Base-by-base conservation (phyloP, 1,140 invertebrate species). In the Camponotus floridanus region DNA sequence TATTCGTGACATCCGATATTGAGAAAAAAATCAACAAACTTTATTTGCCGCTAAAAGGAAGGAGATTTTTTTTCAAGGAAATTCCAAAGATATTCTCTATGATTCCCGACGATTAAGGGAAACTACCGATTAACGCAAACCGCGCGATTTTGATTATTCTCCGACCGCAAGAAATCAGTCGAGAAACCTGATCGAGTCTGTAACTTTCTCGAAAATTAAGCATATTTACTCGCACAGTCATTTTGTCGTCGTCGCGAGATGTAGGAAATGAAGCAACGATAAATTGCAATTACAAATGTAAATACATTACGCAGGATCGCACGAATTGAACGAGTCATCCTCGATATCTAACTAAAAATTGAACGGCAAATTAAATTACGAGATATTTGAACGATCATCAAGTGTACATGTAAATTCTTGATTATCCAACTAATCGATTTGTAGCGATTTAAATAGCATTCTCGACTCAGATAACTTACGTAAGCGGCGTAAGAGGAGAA, bases 121-220 rank as follows among this genome's bases (percentile, higher is more conserved):
- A 85, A 6, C 4, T n/a, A 61, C 39, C 15, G 18, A 73, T 57
- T 33, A 31, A 68, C 48, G 51, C 45, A 65, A 76, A 80, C 64
- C 73, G 61, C 85, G 67, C 33, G 48, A 71, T 88, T 76, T 74
- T 67, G 57, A 87, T 88, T 80, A 78, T 62, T 65, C 57, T 3
- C 31, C 48, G 65, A 85, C 85, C 74, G 21, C 81, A 87, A 48
- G 65, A 61, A 57, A 51, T 51, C 15, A 51, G 45, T 48, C 45
- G 45, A 51, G 48, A 64, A 76, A 57, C 83, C 74, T 68, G 68
- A 59, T 65, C 31, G 67, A 65, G 42, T 26, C 57, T 45, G 26
- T 57, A 42, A 79, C 65, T 87, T 86, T 79, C 86, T 86, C 83
- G 59, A 71, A 79, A 87, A 89, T 86, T 78, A 86, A 88, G 61